These are phyloP conservation scores for Chaenogobius annularis DNA, from an alignment of 2,113 vertebrate species.

Conservation along the genomic window DNA sequence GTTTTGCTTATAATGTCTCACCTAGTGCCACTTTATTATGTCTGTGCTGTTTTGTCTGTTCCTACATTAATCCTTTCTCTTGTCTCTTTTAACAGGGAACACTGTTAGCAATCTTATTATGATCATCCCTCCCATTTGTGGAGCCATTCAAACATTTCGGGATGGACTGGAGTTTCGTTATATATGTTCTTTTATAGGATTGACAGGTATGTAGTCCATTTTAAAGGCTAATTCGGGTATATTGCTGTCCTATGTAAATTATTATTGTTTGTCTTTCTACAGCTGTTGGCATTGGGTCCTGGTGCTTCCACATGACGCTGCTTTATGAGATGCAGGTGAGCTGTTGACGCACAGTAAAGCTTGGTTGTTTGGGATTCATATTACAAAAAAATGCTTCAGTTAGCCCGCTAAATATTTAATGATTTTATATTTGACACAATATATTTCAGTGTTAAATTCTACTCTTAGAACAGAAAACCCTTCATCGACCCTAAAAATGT, in stretches of 20 bases:
- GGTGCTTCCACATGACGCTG: slow-evolving; percentile 99
- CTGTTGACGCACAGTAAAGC: not conserved
- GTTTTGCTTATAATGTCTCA: not conserved
- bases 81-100: slow-evolving; percentile 85
- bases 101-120: slow-evolving; percentile 99
- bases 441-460: too few species aligned
- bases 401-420: too few species aligned
- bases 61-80: slow-evolving; percentile 2
- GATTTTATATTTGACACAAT: too few species aligned
- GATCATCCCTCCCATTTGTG: slow-evolving; percentile 95
- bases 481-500: too few species aligned
- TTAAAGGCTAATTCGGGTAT: not conserved
- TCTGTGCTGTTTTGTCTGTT: not conserved
- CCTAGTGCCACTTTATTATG: too few species aligned
- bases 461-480: too few species aligned
- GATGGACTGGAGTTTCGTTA: slow-evolving; percentile 92
- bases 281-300: slow-evolving; percentile 97
- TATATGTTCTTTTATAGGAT: slow-evolving; percentile 88
- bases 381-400: not conserved
- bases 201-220: slow-evolving; percentile 82
- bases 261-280: slow-evolving; percentile 30
- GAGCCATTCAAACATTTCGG: slow-evolving; percentile 86
- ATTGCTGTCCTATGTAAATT: not conserved
- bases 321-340: slow-evolving; percentile 99
- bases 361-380: not conserved